A percentile compares a stretch with the other conserved stretches of the same genome.
Evolutionary conservation across 2,113 vertebrate genomes (phyloP).

Genomic region (Picathartes gymnocephalus): DNA sequence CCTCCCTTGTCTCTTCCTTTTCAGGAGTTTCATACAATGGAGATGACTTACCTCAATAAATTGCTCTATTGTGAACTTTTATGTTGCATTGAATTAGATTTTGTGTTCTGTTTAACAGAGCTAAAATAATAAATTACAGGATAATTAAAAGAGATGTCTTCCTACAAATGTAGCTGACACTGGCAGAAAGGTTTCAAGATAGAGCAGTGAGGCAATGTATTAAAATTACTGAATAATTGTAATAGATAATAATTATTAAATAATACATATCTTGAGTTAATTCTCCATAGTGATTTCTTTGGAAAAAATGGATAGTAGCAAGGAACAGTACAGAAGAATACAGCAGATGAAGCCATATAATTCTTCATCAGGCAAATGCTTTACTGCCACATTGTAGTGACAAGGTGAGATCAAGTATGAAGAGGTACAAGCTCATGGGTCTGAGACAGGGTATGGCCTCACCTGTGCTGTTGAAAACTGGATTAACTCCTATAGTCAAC

Average conservation of each 20-base stretch:
- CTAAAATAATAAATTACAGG: neutral
- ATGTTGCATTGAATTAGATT: neutral
- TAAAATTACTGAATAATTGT: neutral
- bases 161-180: neutral
- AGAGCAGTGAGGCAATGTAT: neutral
- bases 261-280: neutral
- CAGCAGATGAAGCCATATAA: neutral
- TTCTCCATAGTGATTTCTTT: neutral
- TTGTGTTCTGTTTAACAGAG: conserved; percentile 22
- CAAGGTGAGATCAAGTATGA: neutral
- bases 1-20: neutral
- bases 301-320: neutral
- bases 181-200: neutral
- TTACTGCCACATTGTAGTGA: neutral
- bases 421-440: neutral
- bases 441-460: neutral
- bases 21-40: neutral
- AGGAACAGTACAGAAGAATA: neutral
- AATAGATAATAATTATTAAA: neutral
- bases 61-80: neutral
- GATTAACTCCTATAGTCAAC: neutral
- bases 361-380: neutral
- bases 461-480: neutral
- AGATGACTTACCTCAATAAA: conserved; percentile 8
- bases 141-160: neutral